phyloP scores from a whole-genome alignment of 2,113 vertebrate genomes.

The Paraplagusia blochii region DNA sequence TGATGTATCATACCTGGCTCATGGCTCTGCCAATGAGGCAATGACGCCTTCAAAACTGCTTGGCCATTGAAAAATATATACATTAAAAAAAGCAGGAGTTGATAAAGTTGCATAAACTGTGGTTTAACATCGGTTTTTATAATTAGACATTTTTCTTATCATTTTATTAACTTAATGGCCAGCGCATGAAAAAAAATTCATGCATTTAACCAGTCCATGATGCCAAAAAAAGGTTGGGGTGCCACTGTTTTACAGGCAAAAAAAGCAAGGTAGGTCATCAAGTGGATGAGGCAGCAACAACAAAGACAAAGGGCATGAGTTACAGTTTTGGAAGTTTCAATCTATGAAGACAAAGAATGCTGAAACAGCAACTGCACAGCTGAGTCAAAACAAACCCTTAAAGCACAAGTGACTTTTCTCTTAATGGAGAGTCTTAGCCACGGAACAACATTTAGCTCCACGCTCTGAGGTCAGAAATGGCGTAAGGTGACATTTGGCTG shows the following conservation, averaged over 20 bases:
- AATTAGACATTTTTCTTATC: no score
- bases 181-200: no score
- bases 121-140: no score
- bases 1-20: no score
- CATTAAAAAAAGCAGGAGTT: no score
- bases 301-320: conserved; percentile 28
- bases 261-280: conserved; percentile 15
- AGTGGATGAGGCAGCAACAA: conserved; percentile 28
- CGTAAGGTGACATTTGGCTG: conserved; percentile 25
- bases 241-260: conserved; percentile 18
- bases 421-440: conserved; percentile 1
- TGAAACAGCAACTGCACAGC: conserved; percentile 42
- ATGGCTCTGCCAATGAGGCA: no score
- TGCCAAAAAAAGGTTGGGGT: no score
- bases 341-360: conserved; percentile 38
- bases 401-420: conserved; percentile 6
- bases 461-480: conserved; percentile 7
- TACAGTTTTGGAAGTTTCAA: conserved; percentile 16
- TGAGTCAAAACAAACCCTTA: conserved; percentile 17
- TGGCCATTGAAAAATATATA: no score
- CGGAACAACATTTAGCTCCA: conserved; percentile 14
- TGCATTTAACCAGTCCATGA: no score
- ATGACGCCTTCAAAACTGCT: no score
- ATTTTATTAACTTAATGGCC: no score
- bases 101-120: no score